Base-by-base conservation (phyloP, 2,113 vertebrate genomes). In the Phocoena sinus region DNA sequence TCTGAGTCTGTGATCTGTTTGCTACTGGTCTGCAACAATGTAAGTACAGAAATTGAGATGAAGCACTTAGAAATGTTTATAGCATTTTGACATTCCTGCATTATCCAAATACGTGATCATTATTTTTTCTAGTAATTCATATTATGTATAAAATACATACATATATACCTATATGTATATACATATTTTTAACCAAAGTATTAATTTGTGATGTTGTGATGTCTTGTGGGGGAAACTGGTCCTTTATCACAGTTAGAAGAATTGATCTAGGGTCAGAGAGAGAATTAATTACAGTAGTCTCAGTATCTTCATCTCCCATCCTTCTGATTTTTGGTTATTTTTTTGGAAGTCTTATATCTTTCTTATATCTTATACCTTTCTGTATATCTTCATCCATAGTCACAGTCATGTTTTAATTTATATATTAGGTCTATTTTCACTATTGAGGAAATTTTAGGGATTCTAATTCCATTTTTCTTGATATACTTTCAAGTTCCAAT, bases 401-500 rank as follows among this genome's bases (percentile, higher is more conserved):
- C 47, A 47, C 36, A 33, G 76, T 56, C 28, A 25, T 70, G 18
- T 96, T 92, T 82, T 86, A 79, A 94, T 93, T 89, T 77, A 93
- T 89, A n/a, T 58, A 79, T 53, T 67, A 91, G 31, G 14, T 87
- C 60, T 33, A 12, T 94, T 87, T 96, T 81, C 50, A 74, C 25
- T 81, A 23, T 73, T 79, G 36, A 26, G 74, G 31, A 88, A 90
- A 91, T 53, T 95, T 94, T 62, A 91, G 65, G 9, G 25, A 63
- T 90, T 95, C 6, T 65, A 93, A 36, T 88, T 36, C 25, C 25
- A 10, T 10, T 94, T 82, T 95, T 93, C 25, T 97, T 93, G 21
- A 77, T 81, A 17, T 21, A 63, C 15, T 56, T 88, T 91, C 33
- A 94, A 20, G 6, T 80, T 86, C 28, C 38, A 77, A 8, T 91